Percentiles rank a stretch among this genome's conserved stretches.
phyloP scores from a whole-genome alignment of 2,113 vertebrate genomes.

The Ictidomys tridecemlineatus region DNA sequence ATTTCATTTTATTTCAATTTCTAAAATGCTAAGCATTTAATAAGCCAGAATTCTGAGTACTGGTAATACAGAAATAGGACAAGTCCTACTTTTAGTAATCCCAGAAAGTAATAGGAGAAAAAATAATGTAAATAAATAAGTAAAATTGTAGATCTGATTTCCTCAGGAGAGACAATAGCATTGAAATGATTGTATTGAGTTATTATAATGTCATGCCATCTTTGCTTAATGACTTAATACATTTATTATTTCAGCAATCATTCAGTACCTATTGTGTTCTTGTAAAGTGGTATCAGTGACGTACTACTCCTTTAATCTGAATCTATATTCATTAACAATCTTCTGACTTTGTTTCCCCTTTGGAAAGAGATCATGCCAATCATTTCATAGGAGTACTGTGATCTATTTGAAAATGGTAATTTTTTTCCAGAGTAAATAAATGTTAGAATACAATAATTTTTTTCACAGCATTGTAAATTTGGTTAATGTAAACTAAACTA shows the following conservation, averaged over 20 bases:
- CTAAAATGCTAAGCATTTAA: not conserved
- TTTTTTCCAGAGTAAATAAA: not conserved
- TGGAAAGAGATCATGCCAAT: not conserved
- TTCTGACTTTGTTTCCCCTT: not conserved
- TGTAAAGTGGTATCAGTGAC: not conserved
- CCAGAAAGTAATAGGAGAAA: not conserved
- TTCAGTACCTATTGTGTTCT: not conserved
- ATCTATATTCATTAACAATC: not conserved
- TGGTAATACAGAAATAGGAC: not conserved
- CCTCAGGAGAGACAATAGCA: not conserved
- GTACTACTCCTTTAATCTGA: not conserved
- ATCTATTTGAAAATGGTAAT: not conserved
- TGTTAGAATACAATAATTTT: not conserved
- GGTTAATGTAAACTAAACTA: not conserved
- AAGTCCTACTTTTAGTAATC: not conserved
- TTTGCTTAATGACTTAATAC: not conserved
- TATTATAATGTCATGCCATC: not conserved
- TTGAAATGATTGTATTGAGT: not conserved
- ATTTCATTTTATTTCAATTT: constrained; percentile 28
- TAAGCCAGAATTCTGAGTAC: not conserved
- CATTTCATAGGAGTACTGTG: not conserved
- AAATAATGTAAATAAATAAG: not conserved
- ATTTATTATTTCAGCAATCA: not conserved
- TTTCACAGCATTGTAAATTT: not conserved
- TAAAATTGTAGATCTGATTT: not conserved